Percentiles rank a stretch among this genome's conserved stretches.
Conservation (phyloP, 2,888 invertebrate genomes). For the Chrysina gloriosa region DNA sequence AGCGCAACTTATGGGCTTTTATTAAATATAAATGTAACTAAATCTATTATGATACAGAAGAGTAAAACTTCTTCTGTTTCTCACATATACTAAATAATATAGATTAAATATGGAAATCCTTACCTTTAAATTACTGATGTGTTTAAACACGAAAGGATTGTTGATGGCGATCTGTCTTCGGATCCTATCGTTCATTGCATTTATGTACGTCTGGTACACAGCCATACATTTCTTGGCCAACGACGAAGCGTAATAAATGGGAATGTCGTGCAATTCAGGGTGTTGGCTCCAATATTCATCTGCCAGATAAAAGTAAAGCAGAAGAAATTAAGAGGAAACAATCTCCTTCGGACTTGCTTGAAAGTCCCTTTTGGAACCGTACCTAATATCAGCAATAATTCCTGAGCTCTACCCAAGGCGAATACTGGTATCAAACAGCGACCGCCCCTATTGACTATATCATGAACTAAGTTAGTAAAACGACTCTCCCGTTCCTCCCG, state of each 20-base stretch:
- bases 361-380: conserved; percentile 28
- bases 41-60: no score
- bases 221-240: conserved; percentile 99
- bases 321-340: no score
- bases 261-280: conserved; percentile 97
- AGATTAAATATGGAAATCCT: conserved; percentile 10
- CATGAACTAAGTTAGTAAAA: conserved; percentile 93
- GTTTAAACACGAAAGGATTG: conserved; percentile 98
- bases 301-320: conserved; percentile 56
- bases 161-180: conserved; percentile 95
- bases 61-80: no score
- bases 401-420: conserved; percentile 97
- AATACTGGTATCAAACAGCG: conserved; percentile 98
- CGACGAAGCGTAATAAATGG: conserved; percentile 99
- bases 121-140: conserved; percentile 93
- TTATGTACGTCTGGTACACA: conserved; percentile 99
- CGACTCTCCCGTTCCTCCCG: conserved; percentile 95
- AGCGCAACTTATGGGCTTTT: no score
- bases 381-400: conserved; percentile 89
- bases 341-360: no score
- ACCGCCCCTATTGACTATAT: conserved; percentile 97
- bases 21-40: no score
- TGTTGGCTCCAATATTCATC: conserved; percentile 99
- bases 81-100: no score
- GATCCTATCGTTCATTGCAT: conserved; percentile 99